A percentile compares a stretch with the other conserved stretches of the same genome.
Evolutionary conservation across 2,888 invertebrate genomes (phyloP).

Genomic region (Acleris emargana): DNA sequence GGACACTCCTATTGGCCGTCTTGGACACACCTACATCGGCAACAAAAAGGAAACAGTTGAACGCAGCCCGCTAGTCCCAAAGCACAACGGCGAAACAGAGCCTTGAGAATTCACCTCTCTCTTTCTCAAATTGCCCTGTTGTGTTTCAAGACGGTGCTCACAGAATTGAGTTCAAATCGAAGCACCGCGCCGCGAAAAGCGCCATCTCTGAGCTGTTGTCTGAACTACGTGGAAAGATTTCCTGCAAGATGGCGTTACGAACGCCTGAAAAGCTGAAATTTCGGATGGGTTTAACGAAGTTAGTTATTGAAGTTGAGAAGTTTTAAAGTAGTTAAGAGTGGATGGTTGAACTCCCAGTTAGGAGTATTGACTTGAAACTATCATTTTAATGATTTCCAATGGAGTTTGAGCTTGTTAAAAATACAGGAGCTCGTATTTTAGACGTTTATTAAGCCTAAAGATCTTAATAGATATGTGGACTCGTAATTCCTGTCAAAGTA

Average conservation of each 20-base stretch:
- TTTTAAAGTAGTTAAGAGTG: slow-evolving; percentile 22
- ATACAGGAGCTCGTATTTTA: too few species aligned
- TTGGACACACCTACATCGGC: slow-evolving; percentile 67
- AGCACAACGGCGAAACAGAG: slow-evolving; percentile 56
- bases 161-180: slow-evolving; percentile 67
- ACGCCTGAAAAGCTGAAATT: slow-evolving; percentile 41
- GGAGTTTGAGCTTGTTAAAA: too few species aligned
- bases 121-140: slow-evolving; percentile 69
- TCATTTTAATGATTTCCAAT: background rate
- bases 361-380: slow-evolving; percentile 5
- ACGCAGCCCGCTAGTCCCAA: slow-evolving; percentile 55
- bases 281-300: slow-evolving; percentile 22
- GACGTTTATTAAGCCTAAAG: too few species aligned
- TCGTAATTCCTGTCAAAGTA: too few species aligned
- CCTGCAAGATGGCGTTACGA: slow-evolving; percentile 70
- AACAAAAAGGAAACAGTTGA: slow-evolving; percentile 70
- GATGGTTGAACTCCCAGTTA: slow-evolving; percentile 1
- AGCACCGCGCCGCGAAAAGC: slow-evolving; percentile 57
- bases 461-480: too few species aligned
- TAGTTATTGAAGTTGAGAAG: slow-evolving; percentile 25
- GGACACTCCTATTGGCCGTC: slow-evolving; percentile 72
- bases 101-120: slow-evolving; percentile 81
- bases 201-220: slow-evolving; percentile 58
- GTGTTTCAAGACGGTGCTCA: slow-evolving; percentile 75
- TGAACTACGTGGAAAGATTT: slow-evolving; percentile 53